A percentile compares a stretch with the other conserved stretches of the same genome.
Evolutionary conservation across 2,888 invertebrate species (phyloP).

Genomic region (Allophyes oxyacanthae): DNA sequence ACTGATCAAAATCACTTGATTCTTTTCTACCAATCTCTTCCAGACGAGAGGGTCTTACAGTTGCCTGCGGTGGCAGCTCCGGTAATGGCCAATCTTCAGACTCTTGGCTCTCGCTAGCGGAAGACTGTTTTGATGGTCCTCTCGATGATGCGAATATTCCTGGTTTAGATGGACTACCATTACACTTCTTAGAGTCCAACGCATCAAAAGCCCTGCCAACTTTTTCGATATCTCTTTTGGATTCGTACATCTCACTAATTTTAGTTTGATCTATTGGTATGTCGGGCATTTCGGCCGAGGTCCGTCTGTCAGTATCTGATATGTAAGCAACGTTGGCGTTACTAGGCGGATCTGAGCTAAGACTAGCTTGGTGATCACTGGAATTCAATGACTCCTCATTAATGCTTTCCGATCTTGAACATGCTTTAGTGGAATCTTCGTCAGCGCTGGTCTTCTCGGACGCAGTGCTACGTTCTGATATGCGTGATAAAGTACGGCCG

Average conservation of each 20-base stretch:
- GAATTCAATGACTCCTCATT: conserved; percentile 95
- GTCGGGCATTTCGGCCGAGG: conserved; percentile 95
- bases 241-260: conserved; percentile 88
- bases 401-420: conserved; percentile 94
- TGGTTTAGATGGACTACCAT: conserved; percentile 70
- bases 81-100: conserved; percentile 94
- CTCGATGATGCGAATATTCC: conserved; percentile 76
- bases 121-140: conserved; percentile 79
- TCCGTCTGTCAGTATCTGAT: conserved; percentile 94
- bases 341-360: conserved; percentile 95
- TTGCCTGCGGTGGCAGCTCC: conserved; percentile 91
- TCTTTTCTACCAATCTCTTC: conserved; percentile 73
- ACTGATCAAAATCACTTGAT: conserved; percentile 93
- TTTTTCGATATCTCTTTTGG: conserved; percentile 85
- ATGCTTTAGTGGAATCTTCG: conserved; percentile 96
- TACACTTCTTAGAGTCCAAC: conserved; percentile 68
- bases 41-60: conserved; percentile 65
- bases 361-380: conserved; percentile 95
- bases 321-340: conserved; percentile 93
- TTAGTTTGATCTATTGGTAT: conserved; percentile 93
- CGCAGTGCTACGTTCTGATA: conserved; percentile 96
- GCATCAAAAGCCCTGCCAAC: conserved; percentile 65
- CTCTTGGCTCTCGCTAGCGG: conserved; percentile 91
- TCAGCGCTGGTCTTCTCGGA: conserved; percentile 96
- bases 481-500: conserved; percentile 94